Percentiles rank a stretch among this genome's conserved stretches.
phyloP scores from a whole-genome alignment of 2,888 invertebrate genomes.

The Aporophyla nigra region DNA sequence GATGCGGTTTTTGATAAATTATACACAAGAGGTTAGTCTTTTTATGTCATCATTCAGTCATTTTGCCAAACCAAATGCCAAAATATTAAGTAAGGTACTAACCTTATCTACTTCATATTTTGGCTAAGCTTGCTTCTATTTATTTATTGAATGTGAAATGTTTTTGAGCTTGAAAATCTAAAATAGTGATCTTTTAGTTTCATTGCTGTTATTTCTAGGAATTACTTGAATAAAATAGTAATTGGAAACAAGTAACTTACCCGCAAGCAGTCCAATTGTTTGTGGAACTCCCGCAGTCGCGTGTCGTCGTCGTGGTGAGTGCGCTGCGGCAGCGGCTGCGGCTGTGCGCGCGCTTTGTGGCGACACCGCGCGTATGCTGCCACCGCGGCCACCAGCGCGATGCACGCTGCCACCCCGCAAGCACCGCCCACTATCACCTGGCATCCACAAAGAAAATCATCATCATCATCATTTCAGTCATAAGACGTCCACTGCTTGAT shows the following conservation, averaged over 20 bases:
- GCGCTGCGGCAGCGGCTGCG: constrained; percentile 84
- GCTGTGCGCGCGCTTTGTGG: constrained; percentile 76
- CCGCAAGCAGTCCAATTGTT: constrained; percentile 88
- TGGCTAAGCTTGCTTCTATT: background rate
- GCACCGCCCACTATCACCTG: constrained; percentile 86
- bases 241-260: constrained; percentile 72
- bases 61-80: background rate
- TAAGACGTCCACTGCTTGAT: too few relatives aligned
- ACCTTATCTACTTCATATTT: background rate
- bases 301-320: constrained; percentile 86
- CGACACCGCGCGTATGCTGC: constrained; percentile 85
- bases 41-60: background rate
- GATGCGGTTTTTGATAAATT: constrained; percentile 3
- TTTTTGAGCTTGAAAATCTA: background rate
- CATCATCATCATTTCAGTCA: too few relatives aligned
- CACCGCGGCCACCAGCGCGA: constrained; percentile 80
- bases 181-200: background rate
- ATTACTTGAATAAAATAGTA: background rate
- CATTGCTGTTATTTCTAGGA: background rate
- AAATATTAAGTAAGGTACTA: too few relatives aligned
- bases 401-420: constrained; percentile 84
- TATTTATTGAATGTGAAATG: background rate
- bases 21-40: background rate
- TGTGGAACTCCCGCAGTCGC: constrained; percentile 87
- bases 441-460: background rate